Conservation (phyloP, 1,140 invertebrate species). For the Zeugodacus cucurbitae region DNA sequence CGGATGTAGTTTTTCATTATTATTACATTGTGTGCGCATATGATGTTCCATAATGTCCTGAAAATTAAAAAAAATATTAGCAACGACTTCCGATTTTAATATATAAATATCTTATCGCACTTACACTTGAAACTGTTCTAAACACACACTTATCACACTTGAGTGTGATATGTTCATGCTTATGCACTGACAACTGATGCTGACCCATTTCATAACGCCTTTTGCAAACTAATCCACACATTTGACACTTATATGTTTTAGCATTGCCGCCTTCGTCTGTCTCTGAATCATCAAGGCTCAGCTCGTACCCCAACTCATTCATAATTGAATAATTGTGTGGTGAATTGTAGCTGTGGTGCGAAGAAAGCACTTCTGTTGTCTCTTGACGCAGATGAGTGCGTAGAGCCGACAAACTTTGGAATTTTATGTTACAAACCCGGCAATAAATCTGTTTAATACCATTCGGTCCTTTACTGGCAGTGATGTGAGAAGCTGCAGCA, state of each 20-base stretch:
- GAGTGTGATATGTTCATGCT: slow-evolving; percentile 51
- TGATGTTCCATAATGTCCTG: slow-evolving; percentile 56
- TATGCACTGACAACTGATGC: slow-evolving; percentile 60
- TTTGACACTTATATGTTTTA: slow-evolving; percentile 65
- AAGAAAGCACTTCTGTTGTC: not conserved
- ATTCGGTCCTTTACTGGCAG: slow-evolving; percentile 50
- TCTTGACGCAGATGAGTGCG: slow-evolving; percentile 49
- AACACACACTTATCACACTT: slow-evolving; percentile 57
- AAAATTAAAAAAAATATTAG: not conserved
- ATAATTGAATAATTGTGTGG: slow-evolving; percentile 59
- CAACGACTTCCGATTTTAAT: not conserved
- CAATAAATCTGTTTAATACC: slow-evolving; percentile 54
- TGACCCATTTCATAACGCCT: slow-evolving; percentile 59
- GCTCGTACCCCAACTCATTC: slow-evolving; percentile 57
- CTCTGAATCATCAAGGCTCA: slow-evolving; percentile 59
- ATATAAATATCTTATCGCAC: not conserved
- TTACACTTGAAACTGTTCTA: slow-evolving; percentile 52
- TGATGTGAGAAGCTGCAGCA: slow-evolving; percentile 54
- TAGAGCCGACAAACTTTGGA: slow-evolving; percentile 49
- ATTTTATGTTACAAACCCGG: slow-evolving; percentile 52
- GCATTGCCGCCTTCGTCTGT: slow-evolving; percentile 52
- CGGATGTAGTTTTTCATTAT: slow-evolving; percentile 56
- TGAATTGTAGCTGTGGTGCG: slow-evolving; percentile 45
- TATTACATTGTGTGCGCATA: slow-evolving; percentile 51
- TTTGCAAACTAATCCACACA: slow-evolving; percentile 66